These are phyloP conservation scores for Syrphus vitripennis DNA, from an alignment of 2,888 invertebrate species.

Conservation along the genomic window DNA sequence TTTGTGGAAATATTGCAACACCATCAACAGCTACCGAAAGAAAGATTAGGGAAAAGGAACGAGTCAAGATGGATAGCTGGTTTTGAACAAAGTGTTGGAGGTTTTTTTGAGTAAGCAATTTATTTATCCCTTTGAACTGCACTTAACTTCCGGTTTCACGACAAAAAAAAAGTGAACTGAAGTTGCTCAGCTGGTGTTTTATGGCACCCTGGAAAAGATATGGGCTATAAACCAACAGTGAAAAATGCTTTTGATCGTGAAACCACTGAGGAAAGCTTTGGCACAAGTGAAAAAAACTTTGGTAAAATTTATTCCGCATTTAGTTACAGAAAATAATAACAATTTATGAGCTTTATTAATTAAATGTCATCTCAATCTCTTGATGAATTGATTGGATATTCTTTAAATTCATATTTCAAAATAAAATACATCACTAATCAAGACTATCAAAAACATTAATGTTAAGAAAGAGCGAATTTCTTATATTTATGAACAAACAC, in stretches of 20 bases:
- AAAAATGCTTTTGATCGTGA: neutral
- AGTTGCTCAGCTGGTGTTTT: neutral
- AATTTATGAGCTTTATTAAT: too few species aligned
- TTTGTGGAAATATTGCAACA: neutral
- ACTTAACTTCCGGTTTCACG: constrained; percentile 56
- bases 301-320: neutral
- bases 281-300: neutral
- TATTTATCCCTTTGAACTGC: constrained; percentile 31
- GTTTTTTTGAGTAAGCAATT: constrained; percentile 19
- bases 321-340: too few species aligned
- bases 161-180: constrained; percentile 1
- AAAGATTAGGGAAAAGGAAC: neutral
- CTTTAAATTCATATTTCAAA: too few species aligned
- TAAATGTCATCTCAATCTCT: too few species aligned
- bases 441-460: too few species aligned
- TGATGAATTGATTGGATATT: too few species aligned
- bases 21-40: neutral
- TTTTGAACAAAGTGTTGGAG: constrained; percentile 22
- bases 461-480: too few species aligned
- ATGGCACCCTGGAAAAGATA: neutral
- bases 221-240: neutral
- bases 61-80: neutral
- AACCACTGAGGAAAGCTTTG: neutral
- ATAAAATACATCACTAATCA: too few species aligned
- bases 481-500: too few species aligned